Evolutionary conservation across 1,140 invertebrate genomes (phyloP).

Genomic region (Xylocopa sonorina): DNA sequence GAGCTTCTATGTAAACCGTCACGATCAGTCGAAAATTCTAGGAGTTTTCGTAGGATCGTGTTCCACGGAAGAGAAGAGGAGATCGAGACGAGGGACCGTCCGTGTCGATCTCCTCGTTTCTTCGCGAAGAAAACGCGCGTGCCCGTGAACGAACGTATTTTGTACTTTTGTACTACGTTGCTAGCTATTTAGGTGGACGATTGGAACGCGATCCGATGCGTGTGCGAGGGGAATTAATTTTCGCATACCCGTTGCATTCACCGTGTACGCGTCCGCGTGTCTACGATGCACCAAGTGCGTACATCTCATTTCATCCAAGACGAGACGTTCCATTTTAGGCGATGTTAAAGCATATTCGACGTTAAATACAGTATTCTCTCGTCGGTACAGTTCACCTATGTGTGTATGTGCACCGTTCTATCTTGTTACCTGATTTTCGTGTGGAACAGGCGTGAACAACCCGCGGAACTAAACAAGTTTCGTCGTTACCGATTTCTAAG

Average conservation of each 20-base stretch:
- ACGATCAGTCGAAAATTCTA: conserved; percentile 19
- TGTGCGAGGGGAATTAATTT: conserved; percentile 8
- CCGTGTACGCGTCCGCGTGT: conserved; percentile 18
- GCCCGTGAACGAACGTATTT: conserved; percentile 54
- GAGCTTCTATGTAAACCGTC: conserved; percentile 58
- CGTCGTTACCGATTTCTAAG: too few species aligned
- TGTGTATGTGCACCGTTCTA: conserved; percentile 56
- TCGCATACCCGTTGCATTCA: conserved; percentile 30
- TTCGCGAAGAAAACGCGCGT: background rate
- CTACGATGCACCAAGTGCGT: conserved; percentile 6
- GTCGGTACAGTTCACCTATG: conserved; percentile 51
- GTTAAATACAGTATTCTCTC: conserved; percentile 62
- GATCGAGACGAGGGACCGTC: background rate
- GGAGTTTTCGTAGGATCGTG: conserved; percentile 56
- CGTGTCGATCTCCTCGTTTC: background rate
- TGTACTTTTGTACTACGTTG: conserved; percentile 64
- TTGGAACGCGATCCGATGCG: conserved; percentile 58
- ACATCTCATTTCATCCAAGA: background rate
- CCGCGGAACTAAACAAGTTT: too few species aligned
- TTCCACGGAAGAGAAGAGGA: conserved; percentile 25
- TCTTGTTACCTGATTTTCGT: conserved; percentile 60
- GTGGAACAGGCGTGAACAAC: too few species aligned
- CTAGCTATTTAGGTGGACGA: conserved; percentile 10
- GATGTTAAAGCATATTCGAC: conserved; percentile 46
- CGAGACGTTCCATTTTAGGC: conserved; percentile 31